phyloP scores from a whole-genome alignment of 2,113 vertebrate genomes.

The Tautogolabrus adspersus region DNA sequence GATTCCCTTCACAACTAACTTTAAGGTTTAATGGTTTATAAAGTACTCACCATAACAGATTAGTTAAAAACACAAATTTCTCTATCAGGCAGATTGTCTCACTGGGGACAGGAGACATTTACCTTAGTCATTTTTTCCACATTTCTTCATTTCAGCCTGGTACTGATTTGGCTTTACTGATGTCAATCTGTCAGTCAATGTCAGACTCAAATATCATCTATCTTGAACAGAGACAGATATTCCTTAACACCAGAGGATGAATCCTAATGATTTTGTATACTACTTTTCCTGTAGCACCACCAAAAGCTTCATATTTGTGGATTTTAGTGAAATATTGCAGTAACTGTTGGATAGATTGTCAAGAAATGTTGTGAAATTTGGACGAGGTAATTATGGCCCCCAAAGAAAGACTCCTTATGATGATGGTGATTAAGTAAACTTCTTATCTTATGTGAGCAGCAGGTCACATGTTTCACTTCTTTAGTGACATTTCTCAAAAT shows the following conservation, averaged over 20 bases:
- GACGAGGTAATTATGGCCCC: no score
- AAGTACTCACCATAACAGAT: constrained; percentile 33
- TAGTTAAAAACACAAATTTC: background rate
- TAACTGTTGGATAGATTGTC: no score
- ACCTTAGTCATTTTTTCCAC: constrained; percentile 4
- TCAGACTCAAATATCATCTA: background rate
- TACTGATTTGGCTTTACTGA: background rate
- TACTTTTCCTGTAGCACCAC: no score
- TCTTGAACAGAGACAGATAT: background rate
- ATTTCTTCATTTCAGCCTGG: constrained; percentile 4
- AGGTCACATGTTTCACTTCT: no score
- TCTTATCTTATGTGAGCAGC: no score
- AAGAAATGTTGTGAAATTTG: no score
- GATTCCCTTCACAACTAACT: constrained; percentile 8
- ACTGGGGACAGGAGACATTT: background rate
- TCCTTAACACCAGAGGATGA: background rate
- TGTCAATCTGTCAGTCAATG: background rate
- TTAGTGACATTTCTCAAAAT: no score
- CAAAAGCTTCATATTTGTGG: no score
- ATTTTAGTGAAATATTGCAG: no score
- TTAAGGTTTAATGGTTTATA: constrained; percentile 38
- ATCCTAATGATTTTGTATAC: background rate
- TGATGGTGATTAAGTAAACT: no score
- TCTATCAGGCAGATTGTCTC: background rate
- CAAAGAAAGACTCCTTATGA: no score